phyloP scores from a whole-genome alignment of 2,113 vertebrate species.

The Ceyx melanurus region DNA sequence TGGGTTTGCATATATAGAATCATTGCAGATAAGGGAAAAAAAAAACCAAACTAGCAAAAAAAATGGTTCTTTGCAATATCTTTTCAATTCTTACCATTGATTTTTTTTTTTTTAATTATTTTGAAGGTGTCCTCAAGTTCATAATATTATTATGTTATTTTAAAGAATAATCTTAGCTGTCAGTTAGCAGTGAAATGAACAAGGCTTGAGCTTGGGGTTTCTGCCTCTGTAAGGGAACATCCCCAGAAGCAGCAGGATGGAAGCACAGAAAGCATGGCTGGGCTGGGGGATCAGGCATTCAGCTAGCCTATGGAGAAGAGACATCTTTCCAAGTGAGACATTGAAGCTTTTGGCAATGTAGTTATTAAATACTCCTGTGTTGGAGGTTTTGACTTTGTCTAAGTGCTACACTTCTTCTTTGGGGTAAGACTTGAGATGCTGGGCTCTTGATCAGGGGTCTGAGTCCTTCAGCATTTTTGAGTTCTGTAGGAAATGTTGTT shows the following conservation, averaged over 20 bases:
- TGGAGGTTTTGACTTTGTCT: not conserved
- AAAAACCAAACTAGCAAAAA: not conserved
- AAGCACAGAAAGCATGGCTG: rapidly evolving
- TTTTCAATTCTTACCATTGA: not conserved
- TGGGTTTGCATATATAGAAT: not conserved
- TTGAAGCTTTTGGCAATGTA: not conserved
- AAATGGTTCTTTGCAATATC: not conserved
- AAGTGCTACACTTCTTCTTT: not conserved
- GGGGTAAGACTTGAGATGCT: not conserved
- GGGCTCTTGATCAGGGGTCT: not conserved
- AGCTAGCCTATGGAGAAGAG: not conserved
- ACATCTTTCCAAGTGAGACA: not conserved
- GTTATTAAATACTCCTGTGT: not conserved
- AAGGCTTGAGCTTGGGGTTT: not conserved
- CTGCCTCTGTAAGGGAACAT: not conserved
- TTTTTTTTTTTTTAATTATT: not conserved
- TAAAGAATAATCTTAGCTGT: not conserved
- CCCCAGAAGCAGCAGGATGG: not conserved
- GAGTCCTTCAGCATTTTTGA: not conserved
- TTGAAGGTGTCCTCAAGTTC: not conserved
- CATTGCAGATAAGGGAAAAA: not conserved
- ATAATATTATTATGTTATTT: not conserved
- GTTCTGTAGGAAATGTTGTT: too few relatives aligned
- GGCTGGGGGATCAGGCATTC: not conserved
- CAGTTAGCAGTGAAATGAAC: not conserved